phyloP scores from a whole-genome alignment of 2,113 vertebrate genomes.

The Benitochromis conjunctus region DNA sequence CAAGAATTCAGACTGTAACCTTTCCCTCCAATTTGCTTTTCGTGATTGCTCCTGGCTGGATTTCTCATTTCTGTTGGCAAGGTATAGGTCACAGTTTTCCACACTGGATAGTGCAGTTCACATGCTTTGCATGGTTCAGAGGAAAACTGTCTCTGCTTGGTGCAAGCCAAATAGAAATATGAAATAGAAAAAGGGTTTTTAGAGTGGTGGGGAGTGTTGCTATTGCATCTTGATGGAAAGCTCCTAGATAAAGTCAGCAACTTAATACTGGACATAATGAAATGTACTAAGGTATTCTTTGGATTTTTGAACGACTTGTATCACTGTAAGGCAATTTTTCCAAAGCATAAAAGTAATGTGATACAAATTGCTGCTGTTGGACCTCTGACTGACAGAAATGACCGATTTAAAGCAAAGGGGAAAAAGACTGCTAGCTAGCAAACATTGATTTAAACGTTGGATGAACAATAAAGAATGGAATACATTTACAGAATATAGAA shows the following conservation, averaged over 20 bases:
- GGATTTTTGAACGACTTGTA: background rate
- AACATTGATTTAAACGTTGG: accelerated
- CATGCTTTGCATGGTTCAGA: background rate
- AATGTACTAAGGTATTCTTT: background rate
- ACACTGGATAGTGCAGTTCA: background rate
- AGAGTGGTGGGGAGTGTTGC: background rate
- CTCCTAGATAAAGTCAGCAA: background rate
- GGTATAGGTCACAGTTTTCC: background rate
- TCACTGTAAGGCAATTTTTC: background rate
- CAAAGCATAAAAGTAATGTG: background rate
- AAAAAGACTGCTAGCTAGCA: background rate
- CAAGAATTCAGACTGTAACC: background rate
- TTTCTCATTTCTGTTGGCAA: background rate
- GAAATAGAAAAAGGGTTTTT: background rate
- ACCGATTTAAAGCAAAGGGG: accelerated
- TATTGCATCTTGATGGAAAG: background rate
- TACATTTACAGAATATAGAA: background rate
- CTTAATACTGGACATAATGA: background rate
- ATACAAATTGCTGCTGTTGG: background rate
- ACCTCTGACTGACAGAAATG: background rate
- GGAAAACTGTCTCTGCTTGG: background rate
- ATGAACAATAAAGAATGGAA: background rate
- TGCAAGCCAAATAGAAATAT: background rate
- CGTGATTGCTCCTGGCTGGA: background rate
- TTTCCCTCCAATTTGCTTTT: background rate